Base-by-base conservation (phyloP, 2,888 invertebrate species). In the Dioctria linearis region DNA sequence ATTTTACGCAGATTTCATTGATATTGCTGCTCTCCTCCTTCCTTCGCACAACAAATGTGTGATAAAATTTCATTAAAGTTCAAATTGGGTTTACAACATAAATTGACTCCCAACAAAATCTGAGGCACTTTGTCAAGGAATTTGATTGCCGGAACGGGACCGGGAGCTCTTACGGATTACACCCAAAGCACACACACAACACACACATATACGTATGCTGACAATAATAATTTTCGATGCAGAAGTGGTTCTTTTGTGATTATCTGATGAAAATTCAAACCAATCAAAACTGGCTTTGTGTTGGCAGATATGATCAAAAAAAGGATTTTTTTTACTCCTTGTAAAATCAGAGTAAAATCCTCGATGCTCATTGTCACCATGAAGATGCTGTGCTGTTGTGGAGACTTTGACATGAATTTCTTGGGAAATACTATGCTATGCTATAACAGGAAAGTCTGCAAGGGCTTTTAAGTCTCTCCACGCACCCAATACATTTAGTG, bases 221-320 rank as follows among this genome's bases (percentile, higher is more conserved):
- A 25, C 46, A 8, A 8, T 8, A 46, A 46, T 46, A 46, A 46
- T 46, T 46, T 46, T 46, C 46, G 49, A 46, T 54, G 54, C 5
- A 37, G 40, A 71, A 71, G 71, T 71, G 71, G 71, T 54, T 71
- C 71, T 13, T 39, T 71, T 71, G 71, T 71, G 51, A 71, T 71
- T 71, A 71, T 51, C 49, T 71, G 71, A 71, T 71, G 71, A 71
- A 51, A 71, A 49, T 51, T 46, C 39, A 71, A 71, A 25, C 71
- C 71, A 54, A 71, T 71, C 71, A 71, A n/a, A 25, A 51, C 5
- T n/a, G 39, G 71, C 54, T 71, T 71, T 71, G 51, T 71, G 51
- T 37, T 39, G 71, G n/a, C 71, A 71, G 71, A 71, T 71, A 39
- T 54, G 54, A 71, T 71, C 71, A 46, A 71, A 71, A 51, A 25